Percentiles rank a stretch among this genome's conserved stretches.
These are phyloP conservation scores for Rhabdomys dilectus DNA, from an alignment of 2,113 vertebrate species.

Conservation along the genomic window DNA sequence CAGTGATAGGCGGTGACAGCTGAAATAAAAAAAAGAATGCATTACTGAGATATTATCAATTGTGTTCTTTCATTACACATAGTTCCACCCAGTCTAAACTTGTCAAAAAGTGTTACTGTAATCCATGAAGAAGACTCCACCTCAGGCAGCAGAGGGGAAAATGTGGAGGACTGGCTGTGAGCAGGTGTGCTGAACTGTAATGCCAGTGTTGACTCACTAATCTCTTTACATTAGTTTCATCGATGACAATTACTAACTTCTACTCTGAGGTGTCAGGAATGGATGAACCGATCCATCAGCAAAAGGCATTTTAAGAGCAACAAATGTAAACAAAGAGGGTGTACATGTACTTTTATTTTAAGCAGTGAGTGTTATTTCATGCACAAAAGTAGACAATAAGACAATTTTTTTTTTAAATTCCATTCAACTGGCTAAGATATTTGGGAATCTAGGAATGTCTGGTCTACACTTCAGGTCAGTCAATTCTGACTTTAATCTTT, in stretches of 20 bases:
- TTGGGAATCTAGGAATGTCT: constrained; percentile 60
- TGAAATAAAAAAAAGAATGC: constrained; percentile 88
- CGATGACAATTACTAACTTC: constrained; percentile 81
- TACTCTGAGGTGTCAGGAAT: constrained; percentile 81
- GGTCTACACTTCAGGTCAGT: constrained; percentile 23
- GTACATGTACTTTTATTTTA: constrained; percentile 68
- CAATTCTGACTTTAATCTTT: constrained; percentile 42
- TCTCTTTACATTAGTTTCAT: constrained; percentile 87
- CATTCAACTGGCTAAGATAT: constrained; percentile 61
- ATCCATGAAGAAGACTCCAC: constrained; percentile 89
- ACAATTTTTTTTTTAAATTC: constrained; percentile 73
- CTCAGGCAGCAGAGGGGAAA: constrained; percentile 86
- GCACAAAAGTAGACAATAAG: constrained; percentile 68
- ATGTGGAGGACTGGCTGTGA: constrained; percentile 80
- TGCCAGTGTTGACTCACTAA: constrained; percentile 83
- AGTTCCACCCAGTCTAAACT: constrained; percentile 89
- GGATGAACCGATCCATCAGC: constrained; percentile 83
- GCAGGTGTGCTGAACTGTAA: constrained; percentile 87
- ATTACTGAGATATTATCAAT: constrained; percentile 86
- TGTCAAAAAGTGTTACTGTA: constrained; percentile 94
- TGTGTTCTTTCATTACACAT: constrained; percentile 86
- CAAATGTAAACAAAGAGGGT: constrained; percentile 75
- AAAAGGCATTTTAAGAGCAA: constrained; percentile 81
- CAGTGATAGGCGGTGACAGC: constrained; percentile 90
- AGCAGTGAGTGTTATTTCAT: constrained; percentile 78